Percentiles rank a stretch among this genome's conserved stretches.
Evolutionary conservation across 1,140 invertebrate genomes (phyloP).

Genomic region (Euura saliciscinereae): DNA sequence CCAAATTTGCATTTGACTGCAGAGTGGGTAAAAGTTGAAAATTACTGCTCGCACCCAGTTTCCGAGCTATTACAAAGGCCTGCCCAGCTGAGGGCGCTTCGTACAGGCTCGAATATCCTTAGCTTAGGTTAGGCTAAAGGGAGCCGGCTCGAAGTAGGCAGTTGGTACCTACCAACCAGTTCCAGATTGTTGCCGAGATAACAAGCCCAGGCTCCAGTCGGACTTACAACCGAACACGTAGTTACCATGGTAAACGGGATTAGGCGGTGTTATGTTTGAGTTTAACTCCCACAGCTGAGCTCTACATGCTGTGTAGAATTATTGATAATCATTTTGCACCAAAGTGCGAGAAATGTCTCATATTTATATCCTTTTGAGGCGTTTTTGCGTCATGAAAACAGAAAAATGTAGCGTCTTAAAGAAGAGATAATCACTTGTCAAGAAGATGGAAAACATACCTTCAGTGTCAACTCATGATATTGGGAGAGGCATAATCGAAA

Average conservation of each 20-base stretch:
- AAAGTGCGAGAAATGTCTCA: no score
- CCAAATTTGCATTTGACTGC: background rate
- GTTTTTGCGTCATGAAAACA: no score
- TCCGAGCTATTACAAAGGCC: no score
- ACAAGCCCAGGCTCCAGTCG: conserved; percentile 16
- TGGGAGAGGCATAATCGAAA: no score
- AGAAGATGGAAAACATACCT: no score
- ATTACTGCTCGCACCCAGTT: background rate
- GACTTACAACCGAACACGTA: conserved; percentile 33
- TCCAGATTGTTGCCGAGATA: conserved; percentile 34
- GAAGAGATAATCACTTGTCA: no score
- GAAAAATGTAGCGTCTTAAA: no score
- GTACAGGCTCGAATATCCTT: background rate
- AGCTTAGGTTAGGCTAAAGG: background rate
- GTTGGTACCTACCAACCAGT: conserved; percentile 19
- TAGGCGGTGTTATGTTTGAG: conserved; percentile 29
- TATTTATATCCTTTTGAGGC: no score
- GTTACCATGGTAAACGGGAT: conserved; percentile 34
- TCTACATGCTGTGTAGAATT: no score
- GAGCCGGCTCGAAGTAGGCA: conserved; percentile 5
- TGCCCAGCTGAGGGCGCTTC: background rate
- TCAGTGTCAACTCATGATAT: no score
- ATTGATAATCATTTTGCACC: no score
- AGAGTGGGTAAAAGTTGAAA: background rate
- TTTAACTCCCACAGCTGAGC: conserved; percentile 25